Evolutionary conservation across 2,888 invertebrate species (phyloP).

Genomic region (Raillietiella orientalis): DNA sequence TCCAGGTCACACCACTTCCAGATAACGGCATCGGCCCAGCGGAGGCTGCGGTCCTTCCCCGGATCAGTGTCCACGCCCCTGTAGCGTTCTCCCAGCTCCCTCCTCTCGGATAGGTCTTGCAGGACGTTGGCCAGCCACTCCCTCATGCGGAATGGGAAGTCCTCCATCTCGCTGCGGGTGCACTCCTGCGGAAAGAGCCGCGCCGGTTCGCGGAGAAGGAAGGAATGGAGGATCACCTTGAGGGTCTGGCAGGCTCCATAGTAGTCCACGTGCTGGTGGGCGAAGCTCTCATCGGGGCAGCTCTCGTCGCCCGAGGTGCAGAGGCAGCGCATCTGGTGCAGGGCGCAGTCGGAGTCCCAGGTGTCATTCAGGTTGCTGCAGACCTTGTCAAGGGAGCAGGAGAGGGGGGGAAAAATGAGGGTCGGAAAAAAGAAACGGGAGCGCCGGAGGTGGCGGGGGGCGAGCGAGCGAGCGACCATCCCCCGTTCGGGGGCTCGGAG

Average conservation of each 20-base stretch:
- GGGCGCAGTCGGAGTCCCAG: conserved; percentile 71
- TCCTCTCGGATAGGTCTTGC: conserved; percentile 66
- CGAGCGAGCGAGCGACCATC: too few species aligned
- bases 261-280: conserved; percentile 74
- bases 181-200: conserved; percentile 25
- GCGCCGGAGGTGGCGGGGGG: too few species aligned
- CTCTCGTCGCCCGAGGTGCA: conserved; percentile 39
- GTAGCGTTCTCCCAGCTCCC: conserved; percentile 48
- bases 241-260: conserved; percentile 49
- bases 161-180: conserved; percentile 48
- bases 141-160: conserved; percentile 86
- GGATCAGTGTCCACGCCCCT: conserved; percentile 61
- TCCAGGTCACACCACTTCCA: conserved; percentile 98
- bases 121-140: conserved; percentile 96
- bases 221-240: conserved; percentile 20
- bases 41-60: conserved; percentile 41
- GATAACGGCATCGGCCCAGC: conserved; percentile 71
- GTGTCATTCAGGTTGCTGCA: conserved; percentile 86
- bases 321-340: conserved; percentile 70
- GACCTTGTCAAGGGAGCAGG: conserved; percentile 19
- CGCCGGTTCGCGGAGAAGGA: conserved; percentile 6
- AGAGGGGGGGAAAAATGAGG: neutral
- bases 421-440: too few species aligned
- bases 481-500: too few species aligned
- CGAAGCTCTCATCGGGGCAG: conserved; percentile 34